Evolutionary conservation across 2,113 vertebrate genomes (phyloP).

Genomic region (Lycocorax pyrrhopterus): DNA sequence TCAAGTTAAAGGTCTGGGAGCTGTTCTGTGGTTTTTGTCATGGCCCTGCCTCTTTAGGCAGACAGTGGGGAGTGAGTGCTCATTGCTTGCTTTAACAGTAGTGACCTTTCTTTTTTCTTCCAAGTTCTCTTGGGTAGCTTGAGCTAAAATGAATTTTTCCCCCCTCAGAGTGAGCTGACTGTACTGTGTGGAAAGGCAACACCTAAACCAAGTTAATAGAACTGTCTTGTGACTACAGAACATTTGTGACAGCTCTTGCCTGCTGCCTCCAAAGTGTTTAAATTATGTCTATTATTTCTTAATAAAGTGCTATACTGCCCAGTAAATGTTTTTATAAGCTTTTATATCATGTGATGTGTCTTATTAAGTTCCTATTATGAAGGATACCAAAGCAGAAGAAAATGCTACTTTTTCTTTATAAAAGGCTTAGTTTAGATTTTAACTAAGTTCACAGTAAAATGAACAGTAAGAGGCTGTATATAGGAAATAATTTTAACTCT

Average conservation of each 20-base stretch:
- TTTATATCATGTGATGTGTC: background rate
- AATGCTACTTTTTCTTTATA: background rate
- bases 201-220: slow-evolving; percentile 32
- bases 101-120: background rate
- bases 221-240: background rate
- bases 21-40: background rate
- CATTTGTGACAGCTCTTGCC: background rate
- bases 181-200: slow-evolving; percentile 61
- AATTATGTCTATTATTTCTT: background rate
- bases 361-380: background rate
- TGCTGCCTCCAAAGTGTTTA: background rate
- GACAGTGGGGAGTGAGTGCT: background rate
- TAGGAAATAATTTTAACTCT: background rate
- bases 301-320: slow-evolving; percentile 6
- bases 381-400: background rate
- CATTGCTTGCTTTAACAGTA: background rate
- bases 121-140: background rate
- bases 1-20: background rate
- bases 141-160: background rate
- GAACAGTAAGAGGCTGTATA: background rate
- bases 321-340: slow-evolving; percentile 5
- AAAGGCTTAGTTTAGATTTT: background rate
- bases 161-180: slow-evolving; percentile 59
- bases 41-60: background rate
- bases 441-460: background rate